A percentile compares a stretch with the other conserved stretches of the same genome.
These are phyloP conservation scores for Melanaphis sacchari DNA, from an alignment of 1,140 invertebrate genomes.

Conservation along the genomic window DNA sequence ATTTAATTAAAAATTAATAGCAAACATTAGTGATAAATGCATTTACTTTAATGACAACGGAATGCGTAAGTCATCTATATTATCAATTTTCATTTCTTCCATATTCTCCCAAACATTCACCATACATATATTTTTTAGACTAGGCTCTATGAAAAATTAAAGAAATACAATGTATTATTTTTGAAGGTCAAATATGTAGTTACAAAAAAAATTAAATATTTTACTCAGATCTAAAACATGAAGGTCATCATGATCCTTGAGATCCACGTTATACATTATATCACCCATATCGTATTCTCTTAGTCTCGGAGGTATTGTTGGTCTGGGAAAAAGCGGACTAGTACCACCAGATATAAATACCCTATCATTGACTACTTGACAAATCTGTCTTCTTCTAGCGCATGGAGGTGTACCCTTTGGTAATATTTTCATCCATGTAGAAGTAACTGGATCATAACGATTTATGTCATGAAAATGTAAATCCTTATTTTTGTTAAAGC, in stretches of 20 bases:
- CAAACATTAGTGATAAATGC: not conserved
- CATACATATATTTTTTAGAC: slow-evolving; percentile 40
- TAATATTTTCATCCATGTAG: slow-evolving; percentile 71
- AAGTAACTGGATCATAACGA: slow-evolving; percentile 71
- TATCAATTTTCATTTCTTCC: not conserved
- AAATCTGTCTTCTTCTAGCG: slow-evolving; percentile 79
- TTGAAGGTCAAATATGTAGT: not conserved
- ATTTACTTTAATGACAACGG: slow-evolving; percentile 39
- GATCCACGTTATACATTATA: slow-evolving; percentile 62
- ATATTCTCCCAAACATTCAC: not conserved
- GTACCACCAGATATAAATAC: slow-evolving; percentile 88
- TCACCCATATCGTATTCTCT: slow-evolving; percentile 56
- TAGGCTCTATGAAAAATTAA: slow-evolving; percentile 21
- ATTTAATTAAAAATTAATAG: not conserved
- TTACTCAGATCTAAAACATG: slow-evolving; percentile 77
- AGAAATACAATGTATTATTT: not conserved
- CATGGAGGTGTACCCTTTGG: slow-evolving; percentile 71
- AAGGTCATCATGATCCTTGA: slow-evolving; percentile 80
- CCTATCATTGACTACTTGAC: slow-evolving; percentile 73
- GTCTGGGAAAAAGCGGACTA: slow-evolving; percentile 66
- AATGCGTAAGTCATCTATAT: not conserved
- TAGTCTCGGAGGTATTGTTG: not conserved
- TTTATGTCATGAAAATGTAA: slow-evolving; percentile 84
- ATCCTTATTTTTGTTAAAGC: slow-evolving; percentile 78
- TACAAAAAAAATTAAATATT: not conserved